Percentiles rank a stretch among this genome's conserved stretches.
These are phyloP conservation scores for Acrocyrtus sp. DNA, from an alignment of 2,888 invertebrate species.

Conservation along the genomic window DNA sequence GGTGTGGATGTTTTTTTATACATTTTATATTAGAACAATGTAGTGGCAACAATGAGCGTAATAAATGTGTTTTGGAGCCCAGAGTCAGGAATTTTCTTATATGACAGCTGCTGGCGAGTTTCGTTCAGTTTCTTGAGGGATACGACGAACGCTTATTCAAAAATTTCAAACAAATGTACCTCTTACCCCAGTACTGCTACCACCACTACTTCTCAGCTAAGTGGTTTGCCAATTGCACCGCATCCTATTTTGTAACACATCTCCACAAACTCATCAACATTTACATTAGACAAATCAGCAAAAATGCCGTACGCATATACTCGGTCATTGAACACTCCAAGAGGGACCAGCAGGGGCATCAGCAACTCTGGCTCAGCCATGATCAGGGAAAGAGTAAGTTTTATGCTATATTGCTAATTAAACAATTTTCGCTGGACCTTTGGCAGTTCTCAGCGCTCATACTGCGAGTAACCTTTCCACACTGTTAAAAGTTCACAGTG, in stretches of 20 bases:
- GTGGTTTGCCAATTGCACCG: too few relatives aligned
- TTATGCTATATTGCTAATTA: slow-evolving; percentile 45
- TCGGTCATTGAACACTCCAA: slow-evolving; percentile 51
- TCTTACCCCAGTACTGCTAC: too few relatives aligned
- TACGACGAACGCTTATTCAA: too few relatives aligned
- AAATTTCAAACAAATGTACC: too few relatives aligned
- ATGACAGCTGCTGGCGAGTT: slow-evolving; percentile 40
- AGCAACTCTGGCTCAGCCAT: slow-evolving; percentile 28
- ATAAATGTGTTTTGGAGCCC: slow-evolving; percentile 27
- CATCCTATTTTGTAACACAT: too few relatives aligned
- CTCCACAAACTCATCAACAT: too few relatives aligned
- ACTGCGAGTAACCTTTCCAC: too few relatives aligned
- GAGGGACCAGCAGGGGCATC: slow-evolving; percentile 24
- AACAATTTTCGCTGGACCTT: slow-evolving; percentile 11
- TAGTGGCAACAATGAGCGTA: slow-evolving; percentile 23
- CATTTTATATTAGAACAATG: slow-evolving; percentile 28
- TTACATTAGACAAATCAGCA: slow-evolving; percentile 16
- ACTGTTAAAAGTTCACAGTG: not conserved
- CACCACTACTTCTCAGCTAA: too few relatives aligned
- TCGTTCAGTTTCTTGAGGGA: too few relatives aligned
- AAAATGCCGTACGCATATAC: slow-evolving; percentile 42
- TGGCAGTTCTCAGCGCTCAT: too few relatives aligned
- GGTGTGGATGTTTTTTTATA: slow-evolving; percentile 34
- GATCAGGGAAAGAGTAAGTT: slow-evolving; percentile 42
- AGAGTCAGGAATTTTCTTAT: slow-evolving; percentile 29